Percentiles rank a stretch among this genome's conserved stretches.
Evolutionary conservation across 1,140 invertebrate genomes (phyloP).

Genomic region (Zophobas atratus): DNA sequence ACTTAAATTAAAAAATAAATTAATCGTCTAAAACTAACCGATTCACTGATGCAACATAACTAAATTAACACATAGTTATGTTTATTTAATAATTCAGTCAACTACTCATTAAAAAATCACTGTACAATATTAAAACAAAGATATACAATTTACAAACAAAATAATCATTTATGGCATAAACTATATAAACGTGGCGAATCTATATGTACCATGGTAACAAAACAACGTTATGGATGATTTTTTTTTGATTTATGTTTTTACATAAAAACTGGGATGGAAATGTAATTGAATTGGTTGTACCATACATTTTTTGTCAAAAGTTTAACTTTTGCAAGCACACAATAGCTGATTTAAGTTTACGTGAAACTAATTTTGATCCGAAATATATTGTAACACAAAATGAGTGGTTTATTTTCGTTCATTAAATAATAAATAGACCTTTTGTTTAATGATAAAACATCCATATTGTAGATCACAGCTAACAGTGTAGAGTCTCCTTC

Average conservation of each 20-base stretch:
- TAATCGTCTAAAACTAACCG: slow-evolving; percentile 24
- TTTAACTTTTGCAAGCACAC: slow-evolving; percentile 54
- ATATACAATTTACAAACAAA: slow-evolving; percentile 38
- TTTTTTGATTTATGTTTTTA: slow-evolving; percentile 37
- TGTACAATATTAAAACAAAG: slow-evolving; percentile 59
- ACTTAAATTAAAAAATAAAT: slow-evolving; percentile 43
- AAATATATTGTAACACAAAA: not conserved
- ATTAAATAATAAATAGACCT: slow-evolving; percentile 49
- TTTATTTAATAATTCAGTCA: slow-evolving; percentile 59
- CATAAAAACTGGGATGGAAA: slow-evolving; percentile 46
- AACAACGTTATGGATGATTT: slow-evolving; percentile 18
- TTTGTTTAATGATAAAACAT: slow-evolving; percentile 56
- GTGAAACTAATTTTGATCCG: slow-evolving; percentile 27
- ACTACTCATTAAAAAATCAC: slow-evolving; percentile 59
- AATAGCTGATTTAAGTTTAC: slow-evolving; percentile 49
- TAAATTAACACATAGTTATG: slow-evolving; percentile 50
- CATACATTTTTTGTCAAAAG: slow-evolving; percentile 32
- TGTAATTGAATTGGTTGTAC: slow-evolving; percentile 45
- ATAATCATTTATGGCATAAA: slow-evolving; percentile 17
- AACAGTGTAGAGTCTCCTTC: slow-evolving; percentile 59
- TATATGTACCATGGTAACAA: slow-evolving; percentile 18
- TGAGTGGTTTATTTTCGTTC: slow-evolving; percentile 30
- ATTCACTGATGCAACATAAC: slow-evolving; percentile 54
- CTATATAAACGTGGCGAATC: slow-evolving; percentile 18
- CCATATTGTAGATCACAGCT: slow-evolving; percentile 62